Base-by-base conservation (phyloP, 1,140 invertebrate genomes). In the Aphelenchoides avenae region DNA sequence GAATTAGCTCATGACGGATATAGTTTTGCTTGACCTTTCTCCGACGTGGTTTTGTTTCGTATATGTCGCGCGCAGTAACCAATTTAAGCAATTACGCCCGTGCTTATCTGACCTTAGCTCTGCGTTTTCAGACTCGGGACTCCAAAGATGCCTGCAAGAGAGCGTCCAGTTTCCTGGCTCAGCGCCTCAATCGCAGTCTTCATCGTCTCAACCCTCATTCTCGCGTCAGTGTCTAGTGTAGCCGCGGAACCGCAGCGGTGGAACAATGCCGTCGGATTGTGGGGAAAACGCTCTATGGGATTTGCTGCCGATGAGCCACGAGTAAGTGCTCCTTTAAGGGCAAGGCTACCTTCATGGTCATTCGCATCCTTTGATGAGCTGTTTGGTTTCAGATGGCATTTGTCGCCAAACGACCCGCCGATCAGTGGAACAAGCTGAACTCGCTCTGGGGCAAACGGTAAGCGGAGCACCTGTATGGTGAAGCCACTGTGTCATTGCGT, bases 261-360 rank as follows among this genome's bases (percentile, higher is more conserved):
- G 59, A 61, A 50, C 41, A 64, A 64, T 30, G 62, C 58, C 3
- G 59, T 61, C 20, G 59, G 59, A 18, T 61, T 61, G 22, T 61
- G 59, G 59, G 59, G 59, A 37, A 61, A 61, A 65, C 44, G 59
- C 15, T 57, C 54, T 1, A 22, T 22, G 15, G 15, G 40, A 46
- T 15, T 3, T 3, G 1, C 22, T 15, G 15, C 15, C 15, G 15
- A 46, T 41, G 15, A 15, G 15, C 15, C 15, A 46, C 3, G 18
- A 22, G 22, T 41, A 18, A 18, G n/a, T 18, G 43, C 43, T 22
- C 18, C 37, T 46, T 46, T 3, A 22, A 3, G 15, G 43, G 3
- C 15, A 22, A 41, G 15, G 18, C 15, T 20, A 15, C 15, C 43
- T 15, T 46, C 15, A 22, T 46, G 18, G 34, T 18, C 34, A 18